Base-by-base conservation (phyloP, 2,113 vertebrate species). In the Nesoenas mayeri region DNA sequence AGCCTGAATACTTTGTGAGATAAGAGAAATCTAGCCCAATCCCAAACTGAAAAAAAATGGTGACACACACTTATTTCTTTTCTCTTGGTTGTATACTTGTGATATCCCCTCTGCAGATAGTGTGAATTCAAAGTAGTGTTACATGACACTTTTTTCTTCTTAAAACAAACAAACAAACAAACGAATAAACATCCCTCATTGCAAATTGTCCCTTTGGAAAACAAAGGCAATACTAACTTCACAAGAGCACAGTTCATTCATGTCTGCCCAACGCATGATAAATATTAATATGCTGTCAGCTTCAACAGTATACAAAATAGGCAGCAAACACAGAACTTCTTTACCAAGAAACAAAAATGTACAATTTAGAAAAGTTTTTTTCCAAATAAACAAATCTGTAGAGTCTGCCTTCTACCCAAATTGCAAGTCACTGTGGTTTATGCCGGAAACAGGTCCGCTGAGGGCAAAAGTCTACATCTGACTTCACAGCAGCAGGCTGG, bases 371-470 rank as follows among this genome's bases (percentile, higher is more conserved):
- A 25, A 57, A 44, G 11, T 0, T 50, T 13, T 51, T 84, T 79
- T 32, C 5, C 56, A 74, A 31, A 44, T 38, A 61, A 79, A 42
- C 20, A 72, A 67, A 17, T 44, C 38, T 48, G 25, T 21, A 58
- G 6, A 34, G 31, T 51, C 66, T 89, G 51, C 21, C 54, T 91
- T 64, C 32, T 42, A 92, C 5, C 50, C 53, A 79, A 77, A 32
- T 9, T 56, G 69, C 67, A 92, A 88, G 48, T 56, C 72, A 75
- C 21, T 42, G 83, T 85, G 83, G 83, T 92, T 96, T 94, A 29
- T 8, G 61, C 19, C 1, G 0, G 79, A 94, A 79, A 69, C 5
- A 11, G 38, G 17, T 24, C 58, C 69, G 26, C 34, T 60, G 53
- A 53, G 12, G 26, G 36, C 25, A 53, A 53, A 73, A 54, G 50